phyloP scores from a whole-genome alignment of 1,140 invertebrate genomes.

The silkworm (Bombyx mori) region ASM3026992v2 NC_085107.1:5645001-5645500 shows the following conservation, averaged over 20 bases:
- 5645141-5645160: too few relatives aligned
- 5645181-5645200: neutral
- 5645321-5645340: slow-evolving; percentile 44
- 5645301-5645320: slow-evolving; percentile 45
- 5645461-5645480: too few relatives aligned
- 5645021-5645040: too few relatives aligned
- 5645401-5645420: slow-evolving; percentile 38
- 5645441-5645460: slow-evolving; percentile 30
- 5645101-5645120: too few relatives aligned
- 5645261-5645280: neutral
- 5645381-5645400: slow-evolving; percentile 35
- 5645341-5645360: slow-evolving; percentile 45
- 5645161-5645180: neutral
- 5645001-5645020: too few relatives aligned
- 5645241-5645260: too few relatives aligned
- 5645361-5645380: slow-evolving; percentile 52
- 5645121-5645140: too few relatives aligned
- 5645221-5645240: too few relatives aligned
- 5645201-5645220: neutral
- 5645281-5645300: neutral
- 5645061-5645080: too few relatives aligned
- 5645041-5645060: too few relatives aligned
- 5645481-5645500: too few relatives aligned
- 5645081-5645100: too few relatives aligned
- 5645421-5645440: slow-evolving; percentile 19